A percentile compares a stretch with the other conserved stretches of the same genome.
Conservation (phyloP, 1,140 invertebrate genomes). For the Pinna nobilis region DNA sequence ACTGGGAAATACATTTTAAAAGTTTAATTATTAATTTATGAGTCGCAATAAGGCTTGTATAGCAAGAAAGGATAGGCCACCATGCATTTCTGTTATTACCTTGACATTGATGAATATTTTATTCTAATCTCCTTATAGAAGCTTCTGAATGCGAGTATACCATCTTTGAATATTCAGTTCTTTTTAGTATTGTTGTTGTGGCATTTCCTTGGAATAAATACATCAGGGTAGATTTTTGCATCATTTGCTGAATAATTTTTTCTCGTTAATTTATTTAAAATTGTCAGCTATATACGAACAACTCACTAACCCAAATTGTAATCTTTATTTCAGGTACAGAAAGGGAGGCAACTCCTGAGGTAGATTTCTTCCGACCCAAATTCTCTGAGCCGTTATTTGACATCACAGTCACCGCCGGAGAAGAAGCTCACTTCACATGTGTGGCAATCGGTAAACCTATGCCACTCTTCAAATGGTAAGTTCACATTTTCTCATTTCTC, state of each 20-base stretch:
- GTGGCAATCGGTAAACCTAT: conserved; percentile 65
- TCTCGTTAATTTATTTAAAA: no score
- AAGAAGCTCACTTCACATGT: conserved; percentile 65
- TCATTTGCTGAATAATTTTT: no score
- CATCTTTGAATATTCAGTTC: no score
- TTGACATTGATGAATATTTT: no score
- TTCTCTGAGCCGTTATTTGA: conserved; percentile 62
- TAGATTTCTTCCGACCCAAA: conserved; percentile 54
- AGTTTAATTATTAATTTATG: not conserved
- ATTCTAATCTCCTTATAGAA: no score
- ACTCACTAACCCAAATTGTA: no score
- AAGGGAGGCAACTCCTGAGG: conserved; percentile 38
- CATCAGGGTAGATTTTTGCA: not conserved
- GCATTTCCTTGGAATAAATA: not conserved
- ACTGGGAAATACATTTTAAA: not conserved
- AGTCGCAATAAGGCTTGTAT: not conserved
- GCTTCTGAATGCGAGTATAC: no score
- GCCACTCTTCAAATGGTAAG: conserved; percentile 71
- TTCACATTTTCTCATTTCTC: not conserved
- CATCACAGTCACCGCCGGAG: conserved; percentile 63
- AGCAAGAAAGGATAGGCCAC: no score
- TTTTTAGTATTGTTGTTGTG: no score
- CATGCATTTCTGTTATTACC: no score
- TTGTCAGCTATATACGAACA: no score
- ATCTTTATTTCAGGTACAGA: conserved; percentile 48